Percentiles rank a stretch among this genome's conserved stretches.
Evolutionary conservation across 23 tunicate species (phyloP).

Genomic region (Trididemnum nubilum): DNA sequence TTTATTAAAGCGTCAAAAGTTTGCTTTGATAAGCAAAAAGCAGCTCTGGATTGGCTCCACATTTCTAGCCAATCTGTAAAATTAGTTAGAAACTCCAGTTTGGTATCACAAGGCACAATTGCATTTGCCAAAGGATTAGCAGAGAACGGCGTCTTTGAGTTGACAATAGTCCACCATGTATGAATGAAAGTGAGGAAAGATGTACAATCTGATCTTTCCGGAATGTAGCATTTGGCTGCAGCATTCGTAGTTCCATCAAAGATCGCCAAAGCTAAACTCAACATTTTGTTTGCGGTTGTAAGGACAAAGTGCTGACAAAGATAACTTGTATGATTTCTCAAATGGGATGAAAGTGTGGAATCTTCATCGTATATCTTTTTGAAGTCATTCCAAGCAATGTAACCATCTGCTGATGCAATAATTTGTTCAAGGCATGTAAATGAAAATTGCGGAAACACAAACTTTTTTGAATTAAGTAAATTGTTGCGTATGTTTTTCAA

Average conservation of each 20-base stretch:
- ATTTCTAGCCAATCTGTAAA: not conserved
- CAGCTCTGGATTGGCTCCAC: not conserved
- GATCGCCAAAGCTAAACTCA: not conserved
- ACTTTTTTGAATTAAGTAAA: not conserved
- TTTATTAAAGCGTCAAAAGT: not conserved
- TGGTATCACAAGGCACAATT: not conserved
- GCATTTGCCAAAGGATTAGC: slow-evolving; percentile 6
- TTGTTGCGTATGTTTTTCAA: not conserved
- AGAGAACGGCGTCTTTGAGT: not conserved
- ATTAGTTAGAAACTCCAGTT: not conserved
- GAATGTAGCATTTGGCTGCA: not conserved
- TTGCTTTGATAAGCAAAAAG: not conserved
- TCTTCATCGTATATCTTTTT: not conserved
- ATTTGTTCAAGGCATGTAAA: not conserved
- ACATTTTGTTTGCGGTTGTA: not conserved
- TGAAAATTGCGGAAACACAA: not conserved
- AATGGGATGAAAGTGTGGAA: not conserved
- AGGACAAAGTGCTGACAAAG: not conserved
- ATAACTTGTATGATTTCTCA: not conserved
- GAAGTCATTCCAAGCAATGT: not conserved
- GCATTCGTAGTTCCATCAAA: not conserved
- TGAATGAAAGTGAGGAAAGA: not conserved
- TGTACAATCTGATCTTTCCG: not conserved
- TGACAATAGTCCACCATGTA: not conserved
- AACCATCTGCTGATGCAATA: not conserved